phyloP scores from a whole-genome alignment of 1,140 invertebrate species.

The Saccostrea cuccullata region DNA sequence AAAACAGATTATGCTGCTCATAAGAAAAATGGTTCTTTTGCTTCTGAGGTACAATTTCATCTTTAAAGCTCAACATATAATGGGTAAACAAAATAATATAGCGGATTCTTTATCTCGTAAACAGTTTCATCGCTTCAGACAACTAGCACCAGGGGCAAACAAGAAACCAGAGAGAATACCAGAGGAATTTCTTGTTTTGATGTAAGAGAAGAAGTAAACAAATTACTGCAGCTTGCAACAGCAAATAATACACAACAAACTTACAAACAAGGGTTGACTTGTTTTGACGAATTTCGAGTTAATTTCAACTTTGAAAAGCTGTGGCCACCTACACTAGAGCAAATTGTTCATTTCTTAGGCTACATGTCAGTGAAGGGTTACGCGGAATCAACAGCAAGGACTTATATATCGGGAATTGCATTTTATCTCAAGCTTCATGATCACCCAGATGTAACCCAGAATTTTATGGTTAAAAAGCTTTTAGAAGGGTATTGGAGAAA shows the following conservation, averaged over 20 bases:
- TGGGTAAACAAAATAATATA: neutral
- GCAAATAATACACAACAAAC: neutral
- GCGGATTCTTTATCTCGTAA: slow-evolving; percentile 43
- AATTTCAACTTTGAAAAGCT: neutral
- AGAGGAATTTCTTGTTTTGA: neutral
- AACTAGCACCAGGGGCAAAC: neutral
- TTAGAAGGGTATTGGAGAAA: too few relatives aligned
- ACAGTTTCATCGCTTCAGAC: slow-evolving; percentile 4
- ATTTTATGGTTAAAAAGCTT: too few relatives aligned
- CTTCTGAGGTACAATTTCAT: slow-evolving; percentile 7
- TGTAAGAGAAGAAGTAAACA: neutral
- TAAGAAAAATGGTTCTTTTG: neutral
- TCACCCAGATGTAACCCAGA: too few relatives aligned
- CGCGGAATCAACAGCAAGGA: too few relatives aligned
- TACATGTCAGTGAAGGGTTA: too few relatives aligned
- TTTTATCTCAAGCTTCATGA: too few relatives aligned
- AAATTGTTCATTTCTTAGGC: neutral
- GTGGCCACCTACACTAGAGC: neutral
- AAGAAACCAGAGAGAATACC: neutral
- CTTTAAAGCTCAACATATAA: slow-evolving; percentile 39
- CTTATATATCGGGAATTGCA: too few relatives aligned
- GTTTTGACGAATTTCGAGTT: neutral
- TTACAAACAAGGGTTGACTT: neutral
- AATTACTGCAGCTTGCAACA: neutral
- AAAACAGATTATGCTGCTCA: slow-evolving; percentile 28